phyloP scores from a whole-genome alignment of 2,113 vertebrate species.

The Erythrocercus mccallii region DNA sequence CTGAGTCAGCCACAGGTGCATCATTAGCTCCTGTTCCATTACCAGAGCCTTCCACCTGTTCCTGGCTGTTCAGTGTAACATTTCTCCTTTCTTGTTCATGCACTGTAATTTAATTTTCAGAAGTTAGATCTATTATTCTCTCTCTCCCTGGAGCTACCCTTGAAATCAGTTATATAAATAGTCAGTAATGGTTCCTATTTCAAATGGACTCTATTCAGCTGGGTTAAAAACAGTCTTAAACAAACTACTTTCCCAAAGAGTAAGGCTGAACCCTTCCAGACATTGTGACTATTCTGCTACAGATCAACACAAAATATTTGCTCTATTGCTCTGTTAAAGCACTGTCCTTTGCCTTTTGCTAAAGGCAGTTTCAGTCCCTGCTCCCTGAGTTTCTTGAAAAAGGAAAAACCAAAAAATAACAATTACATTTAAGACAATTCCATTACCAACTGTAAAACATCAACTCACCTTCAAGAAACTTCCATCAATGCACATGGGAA shows the following conservation, averaged over 20 bases:
- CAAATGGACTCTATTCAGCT: background rate
- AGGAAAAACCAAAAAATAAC: background rate
- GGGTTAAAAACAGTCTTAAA: background rate
- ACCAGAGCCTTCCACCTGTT: constrained; percentile 78
- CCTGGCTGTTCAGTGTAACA: background rate
- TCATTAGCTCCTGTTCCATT: constrained; percentile 70
- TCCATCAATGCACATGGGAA: background rate
- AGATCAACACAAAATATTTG: background rate
- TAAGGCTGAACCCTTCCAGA: background rate
- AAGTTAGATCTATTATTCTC: background rate
- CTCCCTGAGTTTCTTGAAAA: background rate
- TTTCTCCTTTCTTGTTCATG: constrained; percentile 32
- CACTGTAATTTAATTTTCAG: constrained; percentile 32
- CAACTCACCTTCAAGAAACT: constrained; percentile 72
- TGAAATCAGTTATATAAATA: background rate
- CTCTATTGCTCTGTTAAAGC: background rate
- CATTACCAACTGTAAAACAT: background rate
- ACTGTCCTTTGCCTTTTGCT: background rate
- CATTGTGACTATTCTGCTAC: background rate
- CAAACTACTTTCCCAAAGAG: background rate
- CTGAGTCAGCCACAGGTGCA: constrained; percentile 36
- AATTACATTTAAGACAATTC: background rate
- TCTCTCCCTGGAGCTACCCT: background rate
- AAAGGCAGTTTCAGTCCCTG: background rate
- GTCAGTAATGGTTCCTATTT: background rate